phyloP scores from a whole-genome alignment of 2,888 invertebrate genomes.

The Limnephilus lunatus region DNA sequence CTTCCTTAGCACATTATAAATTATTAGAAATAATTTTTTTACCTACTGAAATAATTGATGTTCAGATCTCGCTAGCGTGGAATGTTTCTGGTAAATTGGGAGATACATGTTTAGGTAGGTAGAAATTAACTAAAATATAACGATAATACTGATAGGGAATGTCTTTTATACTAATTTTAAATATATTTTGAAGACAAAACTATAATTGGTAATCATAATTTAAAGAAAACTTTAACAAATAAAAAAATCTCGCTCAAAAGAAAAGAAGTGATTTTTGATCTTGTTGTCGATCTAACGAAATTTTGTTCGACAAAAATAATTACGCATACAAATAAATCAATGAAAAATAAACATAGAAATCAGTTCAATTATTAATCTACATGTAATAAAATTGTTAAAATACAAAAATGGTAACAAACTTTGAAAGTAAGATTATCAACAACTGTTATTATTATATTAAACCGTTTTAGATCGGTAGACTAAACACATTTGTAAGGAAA shows the following conservation, averaged over 20 bases:
- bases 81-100: constrained; percentile 15
- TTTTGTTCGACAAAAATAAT: background rate
- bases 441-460: background rate
- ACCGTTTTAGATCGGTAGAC: background rate
- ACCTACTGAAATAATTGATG: constrained; percentile 7
- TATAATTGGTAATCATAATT: background rate
- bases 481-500: background rate
- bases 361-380: constrained; percentile 22
- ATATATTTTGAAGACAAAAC: background rate
- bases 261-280: background rate
- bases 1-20: constrained; percentile 16
- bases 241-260: background rate
- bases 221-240: background rate
- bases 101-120: constrained; percentile 6
- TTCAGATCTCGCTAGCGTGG: constrained; percentile 11
- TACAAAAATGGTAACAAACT: constrained; percentile 48
- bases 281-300: background rate
- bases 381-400: constrained; percentile 18
- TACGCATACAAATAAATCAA: background rate
- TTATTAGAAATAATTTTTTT: constrained; percentile 37
- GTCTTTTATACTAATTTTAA: constrained; percentile 12
- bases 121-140: background rate
- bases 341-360: background rate
- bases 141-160: constrained; percentile 41
- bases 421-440: background rate